Evolutionary conservation across 2,888 invertebrate species (phyloP).

Genomic region (Drosophila putrida): DNA sequence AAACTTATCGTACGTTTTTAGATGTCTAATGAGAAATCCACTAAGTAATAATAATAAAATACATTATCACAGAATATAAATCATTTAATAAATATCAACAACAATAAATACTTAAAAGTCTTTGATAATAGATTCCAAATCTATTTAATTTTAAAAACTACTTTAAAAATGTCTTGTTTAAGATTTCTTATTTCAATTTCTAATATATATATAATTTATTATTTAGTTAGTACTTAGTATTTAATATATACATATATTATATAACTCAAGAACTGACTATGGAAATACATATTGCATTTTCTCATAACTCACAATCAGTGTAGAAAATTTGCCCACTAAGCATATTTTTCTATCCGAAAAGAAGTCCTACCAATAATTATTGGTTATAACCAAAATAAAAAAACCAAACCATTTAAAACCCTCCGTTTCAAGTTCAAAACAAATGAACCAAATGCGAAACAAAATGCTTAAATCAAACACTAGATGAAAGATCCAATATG

Average conservation of each 20-base stretch:
- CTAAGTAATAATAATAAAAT: constrained; percentile 11
- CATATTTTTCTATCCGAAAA: constrained; percentile 68
- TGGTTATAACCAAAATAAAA: constrained; percentile 19
- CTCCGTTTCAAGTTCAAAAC: constrained; percentile 80
- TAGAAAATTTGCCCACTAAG: constrained; percentile 58
- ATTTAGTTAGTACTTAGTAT: constrained; percentile 1
- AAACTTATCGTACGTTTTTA: constrained; percentile 31
- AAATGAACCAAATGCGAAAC: constrained; percentile 73
- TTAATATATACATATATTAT: neutral
- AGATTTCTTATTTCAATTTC: constrained; percentile 6
- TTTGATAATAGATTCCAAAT: constrained; percentile 16
- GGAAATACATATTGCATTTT: constrained; percentile 23
- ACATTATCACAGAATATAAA: constrained; percentile 1
- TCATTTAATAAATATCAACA: constrained; percentile 12
- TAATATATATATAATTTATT: neutral
- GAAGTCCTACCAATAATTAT: constrained; percentile 67
- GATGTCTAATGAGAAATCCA: constrained; percentile 37
- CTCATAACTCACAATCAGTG: constrained; percentile 54
- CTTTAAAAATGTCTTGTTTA: neutral
- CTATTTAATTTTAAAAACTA: neutral
- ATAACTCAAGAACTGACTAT: constrained; percentile 49
- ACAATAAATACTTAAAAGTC: constrained; percentile 20
- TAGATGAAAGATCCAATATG: constrained; percentile 35
- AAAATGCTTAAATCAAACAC: constrained; percentile 36
- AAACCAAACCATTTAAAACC: constrained; percentile 66